A percentile compares a stretch with the other conserved stretches of the same genome.
Evolutionary conservation across 2,113 vertebrate species (phyloP).

Genomic region (Ellobius talpinus): DNA sequence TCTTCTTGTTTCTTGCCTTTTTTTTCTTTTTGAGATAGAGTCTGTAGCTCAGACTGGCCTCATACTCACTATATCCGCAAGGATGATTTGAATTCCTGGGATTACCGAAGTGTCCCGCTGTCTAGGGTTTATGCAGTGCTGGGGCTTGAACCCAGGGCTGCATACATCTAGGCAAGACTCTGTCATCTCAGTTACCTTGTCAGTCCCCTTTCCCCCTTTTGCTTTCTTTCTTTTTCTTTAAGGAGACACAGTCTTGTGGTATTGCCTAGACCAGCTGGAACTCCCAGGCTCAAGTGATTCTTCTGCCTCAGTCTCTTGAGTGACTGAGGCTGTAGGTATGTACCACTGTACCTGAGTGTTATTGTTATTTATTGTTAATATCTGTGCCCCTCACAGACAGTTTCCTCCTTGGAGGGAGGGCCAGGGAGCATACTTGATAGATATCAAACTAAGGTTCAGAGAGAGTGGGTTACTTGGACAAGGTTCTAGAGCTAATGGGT

Average conservation of each 20-base stretch:
- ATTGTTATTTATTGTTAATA: background rate
- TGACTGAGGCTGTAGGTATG: background rate
- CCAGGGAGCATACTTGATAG: background rate
- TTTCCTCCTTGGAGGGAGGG: background rate
- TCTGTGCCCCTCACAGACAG: background rate
- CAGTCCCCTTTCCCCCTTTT: background rate
- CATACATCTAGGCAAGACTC: background rate
- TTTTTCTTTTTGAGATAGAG: background rate
- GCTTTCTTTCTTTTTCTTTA: background rate
- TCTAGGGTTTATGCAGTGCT: background rate
- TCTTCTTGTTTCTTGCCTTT: background rate
- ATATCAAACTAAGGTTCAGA: conserved; percentile 14
- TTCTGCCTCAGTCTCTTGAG: background rate
- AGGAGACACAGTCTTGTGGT: background rate
- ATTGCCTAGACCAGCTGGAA: background rate
- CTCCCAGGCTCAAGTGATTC: background rate
- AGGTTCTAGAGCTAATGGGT: background rate
- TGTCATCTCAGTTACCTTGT: background rate
- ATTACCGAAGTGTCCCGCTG: background rate
- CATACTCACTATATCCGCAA: background rate
- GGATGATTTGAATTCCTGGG: background rate
- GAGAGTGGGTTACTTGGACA: background rate
- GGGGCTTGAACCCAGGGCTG: background rate
- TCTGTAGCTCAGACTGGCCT: background rate
- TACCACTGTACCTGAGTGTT: too few relatives aligned